Evolutionary conservation across 64 coral and sea anemone species (phyloP).

Genomic region (Pocillopora damicornis): DNA sequence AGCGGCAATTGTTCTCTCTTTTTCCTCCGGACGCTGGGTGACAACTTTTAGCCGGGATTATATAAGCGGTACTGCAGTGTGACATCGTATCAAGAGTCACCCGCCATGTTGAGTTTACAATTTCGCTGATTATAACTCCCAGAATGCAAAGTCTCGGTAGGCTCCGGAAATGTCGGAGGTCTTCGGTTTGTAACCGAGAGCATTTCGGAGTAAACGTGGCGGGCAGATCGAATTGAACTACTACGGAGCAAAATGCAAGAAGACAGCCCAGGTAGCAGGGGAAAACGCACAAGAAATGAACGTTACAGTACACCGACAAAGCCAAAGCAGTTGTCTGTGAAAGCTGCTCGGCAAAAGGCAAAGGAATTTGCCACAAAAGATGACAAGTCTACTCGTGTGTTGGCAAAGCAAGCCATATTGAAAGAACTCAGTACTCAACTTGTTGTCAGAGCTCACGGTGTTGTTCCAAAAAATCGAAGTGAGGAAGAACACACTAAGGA

Average conservation of each 20-base stretch:
- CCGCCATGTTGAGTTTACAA: conserved; percentile 22
- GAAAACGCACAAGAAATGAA: conserved; percentile 21
- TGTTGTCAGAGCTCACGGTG: conserved; percentile 29
- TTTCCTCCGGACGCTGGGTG: neutral
- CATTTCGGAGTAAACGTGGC: neutral
- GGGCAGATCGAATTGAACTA: neutral
- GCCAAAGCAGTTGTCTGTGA: conserved; percentile 43
- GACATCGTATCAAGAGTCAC: neutral
- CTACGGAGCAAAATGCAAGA: conserved; percentile 36
- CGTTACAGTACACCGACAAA: conserved; percentile 46
- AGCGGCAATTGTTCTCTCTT: neutral
- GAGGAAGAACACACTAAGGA: neutral
- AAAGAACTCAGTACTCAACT: conserved; percentile 47
- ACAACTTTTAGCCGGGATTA: neutral
- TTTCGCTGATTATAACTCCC: neutral
- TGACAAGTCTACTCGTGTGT: conserved; percentile 54
- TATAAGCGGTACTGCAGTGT: neutral
- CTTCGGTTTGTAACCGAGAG: neutral
- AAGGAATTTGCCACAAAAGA: conserved; percentile 55
- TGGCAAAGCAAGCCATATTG: conserved; percentile 59
- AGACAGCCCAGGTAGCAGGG: conserved; percentile 26
- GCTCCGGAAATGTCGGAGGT: conserved; percentile 8
- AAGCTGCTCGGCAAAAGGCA: conserved; percentile 40
- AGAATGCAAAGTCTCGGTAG: conserved; percentile 11
- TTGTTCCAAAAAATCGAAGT: conserved; percentile 19